Evolutionary conservation across 2,113 vertebrate species (phyloP).

Genomic region (Phasianus colchicus): DNA sequence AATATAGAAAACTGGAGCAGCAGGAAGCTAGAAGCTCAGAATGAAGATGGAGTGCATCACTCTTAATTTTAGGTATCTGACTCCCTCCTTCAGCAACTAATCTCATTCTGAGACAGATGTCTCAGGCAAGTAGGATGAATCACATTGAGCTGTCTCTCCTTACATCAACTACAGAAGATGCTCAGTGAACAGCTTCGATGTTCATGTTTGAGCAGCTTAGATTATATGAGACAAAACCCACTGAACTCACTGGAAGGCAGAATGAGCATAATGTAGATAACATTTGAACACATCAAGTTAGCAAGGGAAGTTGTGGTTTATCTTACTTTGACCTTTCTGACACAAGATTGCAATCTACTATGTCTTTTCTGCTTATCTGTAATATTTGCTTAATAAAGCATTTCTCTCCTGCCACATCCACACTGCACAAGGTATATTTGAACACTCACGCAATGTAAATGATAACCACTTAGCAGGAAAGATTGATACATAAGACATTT

Average conservation of each 20-base stretch:
- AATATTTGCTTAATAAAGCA: neutral
- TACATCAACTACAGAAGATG: neutral
- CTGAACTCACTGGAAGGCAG: neutral
- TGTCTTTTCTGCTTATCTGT: neutral
- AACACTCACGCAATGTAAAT: neutral
- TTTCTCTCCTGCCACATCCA: neutral
- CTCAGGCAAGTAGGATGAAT: neutral
- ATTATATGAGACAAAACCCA: neutral
- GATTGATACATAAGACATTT: neutral
- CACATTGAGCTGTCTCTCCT: neutral
- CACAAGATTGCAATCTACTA: neutral
- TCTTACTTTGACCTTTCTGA: neutral
- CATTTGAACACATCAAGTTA: neutral
- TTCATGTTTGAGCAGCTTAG: neutral
- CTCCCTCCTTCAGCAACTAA: neutral
- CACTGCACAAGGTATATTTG: neutral
- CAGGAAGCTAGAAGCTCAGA: neutral
- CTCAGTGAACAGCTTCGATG: neutral
- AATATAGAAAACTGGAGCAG: neutral
- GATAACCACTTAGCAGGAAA: neutral
- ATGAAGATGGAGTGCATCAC: neutral
- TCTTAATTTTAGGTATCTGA: neutral
- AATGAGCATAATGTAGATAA: neutral
- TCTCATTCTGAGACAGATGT: neutral
- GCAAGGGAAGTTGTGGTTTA: neutral